Evolutionary conservation across 2,797 vertebrate genomes (phyloP), one percentile per base, ranked within the genome.

Genomic region (Forpus xanthops): DNA sequence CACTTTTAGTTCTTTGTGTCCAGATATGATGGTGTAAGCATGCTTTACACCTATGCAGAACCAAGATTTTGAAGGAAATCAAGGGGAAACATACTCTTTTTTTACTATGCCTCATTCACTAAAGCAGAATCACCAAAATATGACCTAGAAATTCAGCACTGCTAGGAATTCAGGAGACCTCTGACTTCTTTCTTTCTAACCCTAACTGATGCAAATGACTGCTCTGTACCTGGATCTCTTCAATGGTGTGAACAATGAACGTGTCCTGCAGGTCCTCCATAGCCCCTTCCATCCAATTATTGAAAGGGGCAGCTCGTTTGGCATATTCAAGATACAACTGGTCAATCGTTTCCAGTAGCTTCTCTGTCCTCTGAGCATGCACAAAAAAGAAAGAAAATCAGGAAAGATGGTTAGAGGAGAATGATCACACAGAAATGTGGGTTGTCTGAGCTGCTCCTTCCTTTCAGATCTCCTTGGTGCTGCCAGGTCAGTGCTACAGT

Each of bases 251-350:
- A 91, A 99, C 99, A 2, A 99, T 99, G 91, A 99, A 99, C 1
- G 99, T 99, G 92, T 99, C 99, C 98, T 99, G 99, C 94, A 99
- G 98, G 94, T 99, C 99, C 94, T 99, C 99, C 99, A 99, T 99
- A 75, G 99, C 99, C 23, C 99, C 99, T 95, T 99, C 99, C 99
- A 99, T 99, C 99, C 99, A 99, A 97, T 99, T 99, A 98, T 99
- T 99, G 98, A 99, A 99, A 21, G 99, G 99, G 6, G 99, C 99
- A 1, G 99, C 99, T 97, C 99, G 98, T 97, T 99, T 99, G 97
- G 99, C 99, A 58, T 99, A 99, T 96, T 99, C 99, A 89, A 99
- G 96, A 96, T 99, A 99, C 84, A 99, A 97, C 83, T 99, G 99
- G 97, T 99, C 99, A 58, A 99, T 99, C 56, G 99, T 99, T 97